Conservation (phyloP, 2,888 invertebrate species). For the Liodrosophila aerea region DNA sequence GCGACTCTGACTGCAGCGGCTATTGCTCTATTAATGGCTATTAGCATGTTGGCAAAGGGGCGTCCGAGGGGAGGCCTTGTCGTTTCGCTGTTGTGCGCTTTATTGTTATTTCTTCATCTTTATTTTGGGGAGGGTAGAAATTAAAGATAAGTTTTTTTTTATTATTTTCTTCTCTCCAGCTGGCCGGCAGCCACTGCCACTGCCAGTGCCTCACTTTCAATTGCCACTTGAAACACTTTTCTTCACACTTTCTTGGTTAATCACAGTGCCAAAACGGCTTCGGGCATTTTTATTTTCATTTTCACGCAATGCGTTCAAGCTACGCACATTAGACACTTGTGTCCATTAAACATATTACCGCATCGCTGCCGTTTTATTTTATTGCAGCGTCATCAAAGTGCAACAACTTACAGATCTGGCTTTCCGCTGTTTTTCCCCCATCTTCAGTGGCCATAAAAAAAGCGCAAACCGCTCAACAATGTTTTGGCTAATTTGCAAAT, state of each 20-base stretch:
- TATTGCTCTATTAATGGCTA: conserved; percentile 51
- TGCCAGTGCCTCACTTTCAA: conserved; percentile 49
- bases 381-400: conserved; percentile 63
- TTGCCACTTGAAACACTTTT: conserved; percentile 53
- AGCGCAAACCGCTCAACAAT: conserved; percentile 7
- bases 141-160: conserved; percentile 22
- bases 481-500: conserved; percentile 58
- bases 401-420: conserved; percentile 14
- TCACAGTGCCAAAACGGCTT: conserved; percentile 51
- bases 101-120: conserved; percentile 58
- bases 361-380: conserved; percentile 61
- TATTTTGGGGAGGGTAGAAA: conserved; percentile 8
- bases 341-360: conserved; percentile 64
- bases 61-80: conserved; percentile 13
- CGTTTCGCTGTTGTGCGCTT: conserved; percentile 61
- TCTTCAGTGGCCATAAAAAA: conserved; percentile 29
- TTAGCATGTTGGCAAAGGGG: background rate
- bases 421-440: conserved; percentile 42
- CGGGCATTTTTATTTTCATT: conserved; percentile 40
- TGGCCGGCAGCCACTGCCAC: background rate
- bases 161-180: background rate
- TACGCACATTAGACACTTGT: conserved; percentile 51
- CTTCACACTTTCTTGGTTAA: conserved; percentile 75
- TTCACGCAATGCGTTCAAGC: conserved; percentile 54
- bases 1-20: conserved; percentile 13